phyloP scores from a whole-genome alignment of 2,113 vertebrate species.

The Azemiops feae region DNA sequence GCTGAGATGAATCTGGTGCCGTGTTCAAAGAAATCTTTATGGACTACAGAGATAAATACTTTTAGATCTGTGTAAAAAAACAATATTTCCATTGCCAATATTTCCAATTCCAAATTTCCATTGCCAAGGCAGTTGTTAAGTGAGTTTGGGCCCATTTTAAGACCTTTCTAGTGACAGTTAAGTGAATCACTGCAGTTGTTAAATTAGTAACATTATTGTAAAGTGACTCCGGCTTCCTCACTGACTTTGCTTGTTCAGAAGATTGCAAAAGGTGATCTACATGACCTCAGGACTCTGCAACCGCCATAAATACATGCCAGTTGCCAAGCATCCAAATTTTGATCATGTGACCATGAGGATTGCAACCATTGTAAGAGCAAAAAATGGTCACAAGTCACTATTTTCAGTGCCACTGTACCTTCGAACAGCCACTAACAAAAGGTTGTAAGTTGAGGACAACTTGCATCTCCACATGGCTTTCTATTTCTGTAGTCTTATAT shows the following conservation, averaged over 20 bases:
- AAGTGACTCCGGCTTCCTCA: background rate
- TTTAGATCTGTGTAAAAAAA: background rate
- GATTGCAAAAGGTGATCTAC: background rate
- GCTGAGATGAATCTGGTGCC: background rate
- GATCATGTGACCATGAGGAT: background rate
- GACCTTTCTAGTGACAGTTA: background rate
- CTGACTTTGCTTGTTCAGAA: background rate
- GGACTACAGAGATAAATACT: background rate
- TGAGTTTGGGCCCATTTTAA: background rate
- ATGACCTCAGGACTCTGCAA: background rate
- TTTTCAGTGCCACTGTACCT: background rate
- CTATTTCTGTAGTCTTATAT: background rate
- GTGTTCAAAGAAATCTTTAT: background rate
- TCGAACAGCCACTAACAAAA: background rate
- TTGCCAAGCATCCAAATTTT: background rate
- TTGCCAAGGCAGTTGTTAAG: too few relatives aligned
- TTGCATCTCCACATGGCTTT: background rate
- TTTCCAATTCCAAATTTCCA: too few relatives aligned
- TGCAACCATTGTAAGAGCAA: background rate
- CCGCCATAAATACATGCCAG: background rate
- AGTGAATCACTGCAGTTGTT: background rate
- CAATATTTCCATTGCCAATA: background rate
- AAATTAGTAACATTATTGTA: background rate
- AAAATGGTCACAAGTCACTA: background rate
- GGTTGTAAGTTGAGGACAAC: too few relatives aligned